Evolutionary conservation across 2,888 invertebrate species (phyloP), one percentile per base, ranked within the genome.

Genomic region (Dynastes maya): DNA sequence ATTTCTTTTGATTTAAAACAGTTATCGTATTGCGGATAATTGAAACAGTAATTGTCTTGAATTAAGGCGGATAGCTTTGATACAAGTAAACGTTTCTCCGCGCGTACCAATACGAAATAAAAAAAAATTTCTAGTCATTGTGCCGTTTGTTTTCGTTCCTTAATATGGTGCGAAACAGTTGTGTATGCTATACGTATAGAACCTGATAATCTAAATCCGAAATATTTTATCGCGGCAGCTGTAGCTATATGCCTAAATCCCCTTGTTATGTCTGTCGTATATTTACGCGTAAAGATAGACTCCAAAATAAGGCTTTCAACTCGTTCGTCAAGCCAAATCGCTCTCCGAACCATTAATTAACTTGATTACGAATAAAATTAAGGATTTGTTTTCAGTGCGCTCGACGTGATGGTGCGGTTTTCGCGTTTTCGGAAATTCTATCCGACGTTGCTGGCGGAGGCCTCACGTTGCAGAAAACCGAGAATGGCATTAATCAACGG

Each of bases 361-460:
- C 58, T 72, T 58, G 72, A 72, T 72, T 72, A 72, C 72, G 45
- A 58, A 72, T 72, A 72, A 72, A 72, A 72, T 72, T 72, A 72
- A 72, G 58, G 72, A 72, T 72, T 58, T 72, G 58, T 72, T 58
- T 72, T 72, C 72, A 40, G 58, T 65, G 75, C 40, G 75, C 49
- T 53, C 53, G 71, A 64, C 22, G 22, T 16, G 67, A 22, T 49
- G 67, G 67, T 49, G 45, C 37, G 72, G 37, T 58, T 55, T 67
- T 45, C 67, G 58, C 72, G 22, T 72, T 72, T 72, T 58, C 72
- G 22, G 72, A 58, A 58, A 58, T 11, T 72, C 51, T 37, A 58
- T 37, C 58, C 37, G 37, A 8, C 22, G 27, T 58, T 58, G 55
- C n/a, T 58, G 55, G 22, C 55, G 22, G 55, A 37, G 58, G 58